Evolutionary conservation across 2,888 invertebrate species (phyloP).

Genomic region (Cephonodes hylas): DNA sequence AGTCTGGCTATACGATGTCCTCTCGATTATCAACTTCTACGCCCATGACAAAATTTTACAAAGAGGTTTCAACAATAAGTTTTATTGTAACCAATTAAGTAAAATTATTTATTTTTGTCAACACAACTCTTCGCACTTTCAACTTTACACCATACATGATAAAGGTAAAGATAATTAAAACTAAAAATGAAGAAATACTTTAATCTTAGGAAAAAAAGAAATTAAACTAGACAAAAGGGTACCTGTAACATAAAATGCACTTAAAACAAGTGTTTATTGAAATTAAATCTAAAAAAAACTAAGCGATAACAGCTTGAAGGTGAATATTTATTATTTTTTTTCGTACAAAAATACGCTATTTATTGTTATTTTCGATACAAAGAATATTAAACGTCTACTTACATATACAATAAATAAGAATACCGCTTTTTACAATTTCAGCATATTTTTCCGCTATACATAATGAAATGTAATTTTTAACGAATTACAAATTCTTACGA

Average conservation of each 20-base stretch:
- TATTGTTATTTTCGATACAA: conserved; percentile 47
- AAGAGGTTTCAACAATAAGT: too few relatives aligned
- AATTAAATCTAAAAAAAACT: conserved; percentile 24
- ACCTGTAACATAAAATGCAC: conserved; percentile 33
- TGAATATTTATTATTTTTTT: conserved; percentile 40
- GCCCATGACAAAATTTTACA: too few relatives aligned
- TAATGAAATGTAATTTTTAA: neutral
- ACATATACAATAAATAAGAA: conserved; percentile 17
- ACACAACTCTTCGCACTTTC: neutral
- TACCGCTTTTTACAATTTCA: conserved; percentile 12
- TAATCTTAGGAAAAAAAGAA: conserved; percentile 17
- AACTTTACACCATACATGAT: conserved; percentile 23
- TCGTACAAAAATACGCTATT: conserved; percentile 63
- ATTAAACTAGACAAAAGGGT: conserved; percentile 26
- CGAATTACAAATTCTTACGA: conserved; percentile 1
- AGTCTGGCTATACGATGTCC: too few relatives aligned
- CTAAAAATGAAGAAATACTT: conserved; percentile 30
- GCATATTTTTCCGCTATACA: conserved; percentile 1
- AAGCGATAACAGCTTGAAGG: conserved; percentile 30
- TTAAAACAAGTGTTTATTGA: conserved; percentile 30
- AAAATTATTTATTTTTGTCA: too few relatives aligned
- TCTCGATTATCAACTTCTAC: too few relatives aligned
- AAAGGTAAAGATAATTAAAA: conserved; percentile 26
- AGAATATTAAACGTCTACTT: conserved; percentile 33
- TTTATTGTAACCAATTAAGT: too few relatives aligned